Base-by-base conservation (phyloP, 2,797 vertebrate species). In the Smutsia gigantea region DNA sequence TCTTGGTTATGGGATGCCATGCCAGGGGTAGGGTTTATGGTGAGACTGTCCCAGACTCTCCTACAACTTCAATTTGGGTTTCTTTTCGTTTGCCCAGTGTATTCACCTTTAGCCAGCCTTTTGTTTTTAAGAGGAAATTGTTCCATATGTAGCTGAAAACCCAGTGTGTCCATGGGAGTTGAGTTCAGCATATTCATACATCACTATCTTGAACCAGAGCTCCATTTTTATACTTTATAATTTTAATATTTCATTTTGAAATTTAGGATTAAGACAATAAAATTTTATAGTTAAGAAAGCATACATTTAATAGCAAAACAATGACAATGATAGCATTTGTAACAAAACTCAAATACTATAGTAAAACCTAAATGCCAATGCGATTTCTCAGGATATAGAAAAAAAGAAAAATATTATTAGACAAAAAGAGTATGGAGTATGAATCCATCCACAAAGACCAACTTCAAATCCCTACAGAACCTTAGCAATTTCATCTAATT, bases 261-360 rank as follows among this genome's bases (percentile, higher is more conserved):
- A 37, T 14, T 77, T 71, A 27, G 29, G 19, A 6, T 85, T 81
- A 72, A 69, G 23, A 25, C 3, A 94, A 57, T 74, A 69, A 42
- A 42, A 61, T 55, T 78, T 84, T 83, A 86, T 27, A 42, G 25
- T 82, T 79, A 77, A 88, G 18, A 37, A 85, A 90, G 21, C 27
- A 74, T 77, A 69, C 2, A 64, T 68, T 82, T 86, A 81, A 72
- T 66, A 75, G 25, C 25, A 75, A 94, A 81, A 95, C n/a, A 81
- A 74, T 87, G 15, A 90, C 31, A 72, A 53, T 74, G n/a, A 68
- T 19, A 55, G 10, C 7, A 68, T 93, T 84, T 86, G 39, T 86
- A 95, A 69, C n/a, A 95, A 94, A 86, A 68, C 10, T 75, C 21
- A 85, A 95, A 87, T 87, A 12, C 18, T n/a, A 3, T n/a, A 66